Conservation (phyloP, 2,888 invertebrate genomes). For the Sphaerophoria rueppellii region DNA sequence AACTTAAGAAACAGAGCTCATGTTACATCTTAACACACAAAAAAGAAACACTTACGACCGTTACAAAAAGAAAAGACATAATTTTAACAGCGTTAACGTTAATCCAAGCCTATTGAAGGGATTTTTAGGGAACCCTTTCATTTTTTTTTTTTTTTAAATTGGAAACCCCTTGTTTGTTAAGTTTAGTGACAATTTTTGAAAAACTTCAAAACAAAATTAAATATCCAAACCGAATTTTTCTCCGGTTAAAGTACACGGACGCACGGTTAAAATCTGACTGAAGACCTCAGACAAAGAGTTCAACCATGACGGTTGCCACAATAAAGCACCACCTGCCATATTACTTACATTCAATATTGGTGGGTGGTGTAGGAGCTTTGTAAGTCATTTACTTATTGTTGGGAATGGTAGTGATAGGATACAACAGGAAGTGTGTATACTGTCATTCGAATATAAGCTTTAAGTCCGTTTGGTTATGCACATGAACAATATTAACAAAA, state of each 20-base stretch:
- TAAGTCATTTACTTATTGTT: slow-evolving; percentile 9
- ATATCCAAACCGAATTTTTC: neutral
- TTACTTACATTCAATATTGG: neutral
- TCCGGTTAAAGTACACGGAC: slow-evolving; percentile 19
- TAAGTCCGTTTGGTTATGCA: slow-evolving; percentile 5
- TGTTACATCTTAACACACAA: neutral
- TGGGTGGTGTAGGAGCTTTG: slow-evolving; percentile 24
- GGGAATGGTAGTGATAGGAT: slow-evolving; percentile 15
- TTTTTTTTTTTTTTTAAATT: too few relatives aligned
- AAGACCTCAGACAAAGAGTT: slow-evolving; percentile 45
- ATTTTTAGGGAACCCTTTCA: too few relatives aligned
- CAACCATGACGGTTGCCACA: slow-evolving; percentile 22
- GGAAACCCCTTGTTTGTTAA: too few relatives aligned
- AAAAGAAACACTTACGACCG: slow-evolving; percentile 9
- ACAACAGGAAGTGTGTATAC: slow-evolving; percentile 27
- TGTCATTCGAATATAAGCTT: slow-evolving; percentile 32
- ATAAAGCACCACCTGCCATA: slow-evolving; percentile 18
- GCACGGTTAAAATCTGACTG: slow-evolving; percentile 61
- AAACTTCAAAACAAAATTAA: neutral
- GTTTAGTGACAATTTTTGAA: neutral
- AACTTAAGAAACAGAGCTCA: slow-evolving; percentile 15
- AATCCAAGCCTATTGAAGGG: too few relatives aligned
- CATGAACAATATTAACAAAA: slow-evolving; percentile 2
- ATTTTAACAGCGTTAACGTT: too few relatives aligned
- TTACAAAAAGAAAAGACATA: neutral